Percentiles rank a stretch among this genome's conserved stretches.
Conservation (phyloP, 2,113 vertebrate genomes). For the Pyrgilauda ruficollis region DNA sequence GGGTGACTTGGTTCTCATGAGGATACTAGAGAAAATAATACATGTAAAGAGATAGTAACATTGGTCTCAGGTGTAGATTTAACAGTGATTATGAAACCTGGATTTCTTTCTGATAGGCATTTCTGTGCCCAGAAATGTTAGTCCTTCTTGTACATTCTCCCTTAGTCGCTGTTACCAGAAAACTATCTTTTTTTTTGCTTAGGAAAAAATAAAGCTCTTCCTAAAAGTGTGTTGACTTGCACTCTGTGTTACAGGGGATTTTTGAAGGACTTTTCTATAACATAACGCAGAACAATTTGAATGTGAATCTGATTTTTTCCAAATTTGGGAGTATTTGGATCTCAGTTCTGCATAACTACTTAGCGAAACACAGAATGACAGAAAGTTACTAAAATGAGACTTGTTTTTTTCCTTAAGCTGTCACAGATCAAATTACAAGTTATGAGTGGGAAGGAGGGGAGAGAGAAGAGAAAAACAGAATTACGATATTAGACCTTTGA, state of each 20-base stretch:
- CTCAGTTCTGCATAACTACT: neutral
- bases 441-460: conserved; percentile 6
- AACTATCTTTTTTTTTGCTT: neutral
- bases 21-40: neutral
- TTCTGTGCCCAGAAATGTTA: neutral
- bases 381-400: conserved; percentile 16
- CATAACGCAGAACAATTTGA: neutral
- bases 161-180: neutral
- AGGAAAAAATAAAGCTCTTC: neutral
- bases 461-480: neutral
- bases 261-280: neutral
- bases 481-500: neutral
- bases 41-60: neutral
- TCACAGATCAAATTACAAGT: conserved; percentile 31
- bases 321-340: neutral
- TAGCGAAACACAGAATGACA: neutral
- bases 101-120: neutral
- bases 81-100: neutral
- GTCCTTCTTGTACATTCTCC: neutral
- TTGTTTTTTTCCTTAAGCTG: neutral
- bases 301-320: neutral
- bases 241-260: neutral
- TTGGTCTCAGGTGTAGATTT: neutral
- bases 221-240: neutral
- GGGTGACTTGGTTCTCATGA: neutral